These are phyloP conservation scores for Neosalanx taihuensis DNA, from an alignment of 2,797 vertebrate genomes.

Conservation along the genomic window DNA sequence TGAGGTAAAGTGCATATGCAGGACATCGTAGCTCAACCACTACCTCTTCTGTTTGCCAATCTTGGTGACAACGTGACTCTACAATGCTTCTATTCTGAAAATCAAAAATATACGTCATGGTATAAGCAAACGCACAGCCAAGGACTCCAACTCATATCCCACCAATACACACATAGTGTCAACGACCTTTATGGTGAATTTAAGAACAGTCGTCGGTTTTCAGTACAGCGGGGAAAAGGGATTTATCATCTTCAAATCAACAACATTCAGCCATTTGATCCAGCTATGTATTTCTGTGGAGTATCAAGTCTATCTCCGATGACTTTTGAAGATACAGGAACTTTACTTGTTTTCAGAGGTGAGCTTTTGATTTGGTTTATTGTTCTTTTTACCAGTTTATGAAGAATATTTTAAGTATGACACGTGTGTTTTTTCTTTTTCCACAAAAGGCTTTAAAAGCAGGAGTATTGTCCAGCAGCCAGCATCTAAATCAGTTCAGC, in stretches of 20 bases:
- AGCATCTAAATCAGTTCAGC: slow-evolving; percentile 6
- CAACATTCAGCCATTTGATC: slow-evolving; percentile 2
- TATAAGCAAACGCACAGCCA: slow-evolving; percentile 2
- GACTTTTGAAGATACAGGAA: neutral
- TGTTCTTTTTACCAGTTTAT: neutral
- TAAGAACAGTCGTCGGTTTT: slow-evolving; percentile 6
- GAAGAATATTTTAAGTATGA: neutral
- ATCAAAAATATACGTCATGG: neutral
- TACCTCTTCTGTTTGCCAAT: neutral
- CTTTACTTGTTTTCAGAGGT: neutral
- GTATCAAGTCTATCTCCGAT: neutral
- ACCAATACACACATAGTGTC: neutral
- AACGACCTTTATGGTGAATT: neutral
- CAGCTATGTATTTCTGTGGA: slow-evolving; percentile 7
- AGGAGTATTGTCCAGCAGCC: neutral
- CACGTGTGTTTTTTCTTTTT: neutral
- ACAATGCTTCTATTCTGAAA: neutral
- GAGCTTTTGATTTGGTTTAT: neutral
- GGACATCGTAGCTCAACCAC: neutral
- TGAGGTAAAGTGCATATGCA: neutral
- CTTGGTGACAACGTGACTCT: slow-evolving; percentile 11
- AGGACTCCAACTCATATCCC: neutral
- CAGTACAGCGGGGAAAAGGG: neutral
- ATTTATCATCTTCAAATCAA: neutral
- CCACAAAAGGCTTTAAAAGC: no score